Evolutionary conservation across 2,797 vertebrate species (phyloP), one percentile per base, ranked within the genome.

Genomic region (Gallinago stenura): DNA sequence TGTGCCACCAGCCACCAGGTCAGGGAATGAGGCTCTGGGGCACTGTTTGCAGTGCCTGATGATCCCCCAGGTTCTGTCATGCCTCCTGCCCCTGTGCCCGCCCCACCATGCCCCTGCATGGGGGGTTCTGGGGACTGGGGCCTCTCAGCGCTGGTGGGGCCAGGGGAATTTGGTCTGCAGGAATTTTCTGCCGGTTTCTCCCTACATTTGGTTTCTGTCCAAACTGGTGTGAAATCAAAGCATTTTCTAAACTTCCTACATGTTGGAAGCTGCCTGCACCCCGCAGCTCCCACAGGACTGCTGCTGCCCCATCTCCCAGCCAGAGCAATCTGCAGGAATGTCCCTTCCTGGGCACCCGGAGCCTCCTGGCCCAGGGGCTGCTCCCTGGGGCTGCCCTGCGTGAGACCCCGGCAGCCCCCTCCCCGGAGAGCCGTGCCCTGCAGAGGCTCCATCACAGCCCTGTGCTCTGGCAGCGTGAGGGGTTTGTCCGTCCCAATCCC

Each of bases 21-120:
- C 54, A 79, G 31, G 56, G 24, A 24, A 50, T 0, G 25, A 35
- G 21, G 35, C 46, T 39, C 30, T 17, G 15, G 35, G 33, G n/a
- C 2, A 0, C 43, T 39, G 64, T 70, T 89, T 0, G 0, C 2
- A 0, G 25, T 39, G 31, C 26, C 39, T 54, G 33, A 8, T 16
- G 5, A 17, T 37, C 9, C 45, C 26, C 5, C 76, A 45, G 21
- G 64, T 65, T 48, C 33, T 65, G 43, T 62, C 3, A 1, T 54
- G 48, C 37, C 22, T 81, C 33, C 30, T 39, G 50, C 16, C 41
- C 33, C 31, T 1, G 0, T 12, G 15, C 43, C 69, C 20, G 10
- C 37, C 26, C 30, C 6, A 3, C 20, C 1, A 0, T 43, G 43
- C 11, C 37, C 37, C 50, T 1, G 0, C 50, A 43, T 0, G 3